Conservation (phyloP, 2,113 vertebrate species). For the Cromileptes altivelis region DNA sequence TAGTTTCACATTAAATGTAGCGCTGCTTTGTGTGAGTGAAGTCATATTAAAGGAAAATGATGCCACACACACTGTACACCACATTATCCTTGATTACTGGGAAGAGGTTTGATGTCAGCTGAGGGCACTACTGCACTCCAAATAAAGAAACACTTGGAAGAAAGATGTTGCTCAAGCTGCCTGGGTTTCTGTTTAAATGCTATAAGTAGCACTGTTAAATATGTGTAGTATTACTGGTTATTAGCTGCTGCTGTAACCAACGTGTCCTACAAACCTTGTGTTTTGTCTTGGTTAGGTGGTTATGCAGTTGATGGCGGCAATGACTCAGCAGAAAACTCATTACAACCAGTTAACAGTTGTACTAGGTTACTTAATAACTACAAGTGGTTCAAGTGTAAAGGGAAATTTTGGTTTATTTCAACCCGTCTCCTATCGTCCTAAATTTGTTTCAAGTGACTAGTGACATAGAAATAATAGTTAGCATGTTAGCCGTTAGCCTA, state of each 20-base stretch:
- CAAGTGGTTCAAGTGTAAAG: too few relatives aligned
- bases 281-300: too few relatives aligned
- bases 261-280: not conserved
- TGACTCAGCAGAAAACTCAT: too few relatives aligned
- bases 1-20: too few relatives aligned
- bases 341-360: not conserved
- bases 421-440: too few relatives aligned
- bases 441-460: too few relatives aligned
- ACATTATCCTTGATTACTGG: not conserved
- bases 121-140: not conserved
- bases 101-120: constrained; percentile 11
- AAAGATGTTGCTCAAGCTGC: not conserved
- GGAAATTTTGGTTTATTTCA: too few relatives aligned
- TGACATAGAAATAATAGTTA: too few relatives aligned
- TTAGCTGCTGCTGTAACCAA: not conserved
- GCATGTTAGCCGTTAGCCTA: too few relatives aligned
- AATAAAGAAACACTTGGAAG: constrained; percentile 16
- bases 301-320: too few relatives aligned
- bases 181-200: not conserved
- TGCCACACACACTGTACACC: not conserved
- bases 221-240: not conserved
- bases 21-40: not conserved
- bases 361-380: not conserved
- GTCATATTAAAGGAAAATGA: not conserved
- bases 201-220: not conserved